Percentiles rank a stretch among this genome's conserved stretches.
These are phyloP conservation scores for Catharus minimus DNA, from an alignment of 2,113 vertebrate species.

Conservation along the genomic window DNA sequence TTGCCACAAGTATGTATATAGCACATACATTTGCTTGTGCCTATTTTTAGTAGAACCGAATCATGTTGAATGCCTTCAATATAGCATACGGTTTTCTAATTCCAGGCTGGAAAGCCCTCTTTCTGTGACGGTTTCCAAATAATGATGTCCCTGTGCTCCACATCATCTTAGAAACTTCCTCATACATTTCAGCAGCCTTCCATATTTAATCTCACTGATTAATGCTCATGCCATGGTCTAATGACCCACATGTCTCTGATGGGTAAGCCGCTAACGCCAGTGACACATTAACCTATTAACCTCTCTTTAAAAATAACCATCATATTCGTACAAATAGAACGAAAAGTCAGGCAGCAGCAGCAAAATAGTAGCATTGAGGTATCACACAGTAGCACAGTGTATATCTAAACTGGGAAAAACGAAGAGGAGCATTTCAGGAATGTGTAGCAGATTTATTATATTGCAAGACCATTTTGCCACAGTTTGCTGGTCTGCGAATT, in stretches of 20 bases:
- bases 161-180: constrained; percentile 26
- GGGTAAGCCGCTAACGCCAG: constrained; percentile 27
- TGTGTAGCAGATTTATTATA: background rate
- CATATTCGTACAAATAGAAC: background rate
- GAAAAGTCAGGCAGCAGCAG: background rate
- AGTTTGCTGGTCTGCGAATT: background rate
- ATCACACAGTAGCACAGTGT: background rate
- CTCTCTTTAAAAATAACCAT: constrained; percentile 35
- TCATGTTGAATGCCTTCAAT: background rate
- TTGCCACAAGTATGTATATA: background rate
- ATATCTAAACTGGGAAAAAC: background rate
- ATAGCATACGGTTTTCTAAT: background rate
- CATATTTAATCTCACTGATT: constrained; percentile 38
- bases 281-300: constrained; percentile 62
- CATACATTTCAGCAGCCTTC: constrained; percentile 2
- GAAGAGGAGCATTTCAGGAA: background rate
- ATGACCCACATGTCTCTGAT: constrained; percentile 41
- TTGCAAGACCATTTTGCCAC: background rate
- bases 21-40: background rate
- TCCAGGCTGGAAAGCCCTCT: constrained; percentile 10
- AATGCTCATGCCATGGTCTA: background rate
- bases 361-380: background rate
- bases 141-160: background rate
- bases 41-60: background rate
- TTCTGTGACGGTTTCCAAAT: background rate